Base-by-base conservation (phyloP, 2,113 vertebrate species). In the Melanostigma gelatinosum region DNA sequence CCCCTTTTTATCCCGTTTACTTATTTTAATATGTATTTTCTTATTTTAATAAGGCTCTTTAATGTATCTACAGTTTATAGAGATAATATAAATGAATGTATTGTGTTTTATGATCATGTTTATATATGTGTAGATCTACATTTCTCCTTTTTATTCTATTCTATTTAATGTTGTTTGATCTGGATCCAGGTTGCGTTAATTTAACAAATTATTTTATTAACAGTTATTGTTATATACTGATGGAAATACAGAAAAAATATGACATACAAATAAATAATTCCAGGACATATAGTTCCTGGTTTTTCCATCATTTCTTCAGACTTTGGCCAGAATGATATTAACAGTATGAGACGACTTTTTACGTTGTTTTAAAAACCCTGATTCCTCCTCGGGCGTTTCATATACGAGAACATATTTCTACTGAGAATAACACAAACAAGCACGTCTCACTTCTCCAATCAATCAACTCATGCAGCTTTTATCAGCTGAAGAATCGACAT, bases 381-480 rank as follows among this genome's bases (percentile, higher is more conserved):
- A 29, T 32, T 57, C 12, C 12, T 8, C 42, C 4, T 48, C 44
- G 72, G 5, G 40, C 46, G 38, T 67, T 55, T 36, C 24, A 20
- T 15, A 1, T 38, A 57, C 42, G 50, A 48, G 8, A 57, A 82
- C 60, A 75, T 0, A 3, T 44, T 55, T 73, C 50, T 60, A 36
- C 32, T 40, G 22, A 60, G 44, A 44, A 48, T 54, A 13, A 0
- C 15, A 77, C 8, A 36, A 3, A 58, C 24, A 18, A 40, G 32
- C 36, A 48, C 65, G 22, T 60, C 38, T 62, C n/a, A 38, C 18
- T n/a, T n/a, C 62, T 80, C 0, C 55, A 77, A 73, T 83, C 77
- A 84, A 84, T 77, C 69, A 66, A 20, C 44, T 5, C 22, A 16
- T 16, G 20, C 12, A 54, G 57, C 52, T 50, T 74, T 34, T 34